These are phyloP conservation scores for Microtus montanus DNA, from an alignment of 2,113 vertebrate species.

Conservation along the genomic window DNA sequence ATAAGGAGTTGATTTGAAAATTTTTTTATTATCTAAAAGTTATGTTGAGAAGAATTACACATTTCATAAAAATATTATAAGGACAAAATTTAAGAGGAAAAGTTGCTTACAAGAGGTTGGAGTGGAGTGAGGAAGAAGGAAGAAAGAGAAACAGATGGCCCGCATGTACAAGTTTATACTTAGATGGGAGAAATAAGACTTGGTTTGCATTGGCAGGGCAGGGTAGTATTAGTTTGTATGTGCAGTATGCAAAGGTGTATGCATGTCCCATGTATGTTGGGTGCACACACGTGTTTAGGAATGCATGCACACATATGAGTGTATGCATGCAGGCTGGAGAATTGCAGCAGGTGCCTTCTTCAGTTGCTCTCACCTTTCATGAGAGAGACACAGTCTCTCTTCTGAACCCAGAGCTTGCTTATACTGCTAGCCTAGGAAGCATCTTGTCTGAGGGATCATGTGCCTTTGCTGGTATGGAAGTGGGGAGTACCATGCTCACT, in stretches of 20 bases:
- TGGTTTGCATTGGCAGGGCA: background rate
- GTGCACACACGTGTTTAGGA: background rate
- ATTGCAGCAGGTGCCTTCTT: too few species aligned
- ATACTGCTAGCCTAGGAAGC: too few species aligned
- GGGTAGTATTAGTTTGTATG: too few species aligned
- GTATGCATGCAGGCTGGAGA: background rate
- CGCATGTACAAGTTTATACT: background rate
- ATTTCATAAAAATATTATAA: background rate
- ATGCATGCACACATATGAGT: too few species aligned
- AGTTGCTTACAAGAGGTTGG: background rate
- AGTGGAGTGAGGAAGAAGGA: background rate
- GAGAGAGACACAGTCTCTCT: background rate
- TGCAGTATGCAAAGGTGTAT: background rate
- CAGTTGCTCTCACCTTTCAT: too few species aligned
- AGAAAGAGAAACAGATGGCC: background rate
- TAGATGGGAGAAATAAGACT: background rate
- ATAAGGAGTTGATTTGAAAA: background rate
- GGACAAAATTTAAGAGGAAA: background rate
- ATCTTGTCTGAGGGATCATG: too few species aligned
- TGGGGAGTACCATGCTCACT: background rate
- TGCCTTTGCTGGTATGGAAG: background rate
- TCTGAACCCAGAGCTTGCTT: background rate
- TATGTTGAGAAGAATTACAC: background rate
- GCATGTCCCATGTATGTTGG: background rate
- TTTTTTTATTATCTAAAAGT: background rate